Evolutionary conservation across 2,888 invertebrate species (phyloP).

Genomic region (Caenorhabditis sp.): DNA sequence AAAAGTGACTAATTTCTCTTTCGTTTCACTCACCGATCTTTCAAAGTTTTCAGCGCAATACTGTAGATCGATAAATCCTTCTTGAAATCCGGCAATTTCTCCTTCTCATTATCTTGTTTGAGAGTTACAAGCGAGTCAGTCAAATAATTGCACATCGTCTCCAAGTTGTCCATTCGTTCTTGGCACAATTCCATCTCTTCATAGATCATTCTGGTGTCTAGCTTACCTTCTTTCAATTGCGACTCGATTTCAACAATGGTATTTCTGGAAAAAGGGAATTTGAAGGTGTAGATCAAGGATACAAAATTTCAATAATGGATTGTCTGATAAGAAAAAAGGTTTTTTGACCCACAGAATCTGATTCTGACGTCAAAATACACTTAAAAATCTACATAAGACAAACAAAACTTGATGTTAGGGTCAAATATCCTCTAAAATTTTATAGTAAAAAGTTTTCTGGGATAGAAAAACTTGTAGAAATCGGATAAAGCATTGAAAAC

Average conservation of each 20-base stretch:
- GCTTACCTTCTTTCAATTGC: conserved; percentile 36
- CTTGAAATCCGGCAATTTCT: conserved; percentile 49
- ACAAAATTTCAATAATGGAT: too few relatives aligned
- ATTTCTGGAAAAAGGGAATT: conserved; percentile 17
- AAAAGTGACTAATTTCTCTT: neutral
- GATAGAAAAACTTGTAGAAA: too few relatives aligned
- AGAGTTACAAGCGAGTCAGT: conserved; percentile 42
- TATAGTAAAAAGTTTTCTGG: too few relatives aligned
- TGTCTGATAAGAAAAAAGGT: too few relatives aligned
- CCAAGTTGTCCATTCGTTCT: conserved; percentile 57
- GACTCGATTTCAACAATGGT: conserved; percentile 49
- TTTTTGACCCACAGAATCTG: too few relatives aligned
- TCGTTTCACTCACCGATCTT: conserved; percentile 28
- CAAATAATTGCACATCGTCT: conserved; percentile 60
- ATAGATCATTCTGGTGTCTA: conserved; percentile 43
- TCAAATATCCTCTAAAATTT: too few relatives aligned
- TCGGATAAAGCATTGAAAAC: too few relatives aligned
- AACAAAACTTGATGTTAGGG: too few relatives aligned
- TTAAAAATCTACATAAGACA: too few relatives aligned
- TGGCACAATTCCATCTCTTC: conserved; percentile 58
- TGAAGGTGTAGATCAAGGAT: too few relatives aligned
- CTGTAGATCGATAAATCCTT: conserved; percentile 52
- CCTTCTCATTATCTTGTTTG: conserved; percentile 26
- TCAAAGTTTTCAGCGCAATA: conserved; percentile 51
- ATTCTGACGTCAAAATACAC: too few relatives aligned